A percentile compares a stretch with the other conserved stretches of the same genome.
phyloP scores from a whole-genome alignment of 2,797 vertebrate genomes.

The Paratrypauchen microcephalus region DNA sequence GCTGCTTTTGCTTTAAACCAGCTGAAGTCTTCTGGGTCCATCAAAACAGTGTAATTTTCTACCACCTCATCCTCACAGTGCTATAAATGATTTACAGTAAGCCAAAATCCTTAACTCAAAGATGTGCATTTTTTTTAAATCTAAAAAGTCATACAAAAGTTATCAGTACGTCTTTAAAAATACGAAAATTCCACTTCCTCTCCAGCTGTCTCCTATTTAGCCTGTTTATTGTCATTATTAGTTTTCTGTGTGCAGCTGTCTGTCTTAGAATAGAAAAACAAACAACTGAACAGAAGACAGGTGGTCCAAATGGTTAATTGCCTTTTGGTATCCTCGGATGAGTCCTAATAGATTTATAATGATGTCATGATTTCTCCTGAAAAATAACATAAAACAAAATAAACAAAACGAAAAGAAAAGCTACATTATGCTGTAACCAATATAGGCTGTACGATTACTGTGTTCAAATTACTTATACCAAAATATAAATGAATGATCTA shows the following conservation, averaged over 20 bases:
- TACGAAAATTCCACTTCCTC: neutral
- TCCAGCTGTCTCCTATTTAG: neutral
- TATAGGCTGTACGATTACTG: too few species aligned
- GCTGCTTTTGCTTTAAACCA: neutral
- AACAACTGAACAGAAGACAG: neutral
- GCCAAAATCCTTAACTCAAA: neutral
- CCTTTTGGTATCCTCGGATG: neutral
- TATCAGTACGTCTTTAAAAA: neutral
- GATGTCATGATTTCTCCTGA: too few species aligned
- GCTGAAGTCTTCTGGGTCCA: neutral
- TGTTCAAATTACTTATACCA: too few species aligned
- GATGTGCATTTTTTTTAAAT: neutral
- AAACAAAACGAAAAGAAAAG: too few species aligned
- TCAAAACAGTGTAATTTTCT: neutral
- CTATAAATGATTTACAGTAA: neutral
- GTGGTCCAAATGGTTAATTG: neutral
- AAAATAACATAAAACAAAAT: too few species aligned
- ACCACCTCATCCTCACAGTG: neutral
- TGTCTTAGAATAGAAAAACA: neutral
- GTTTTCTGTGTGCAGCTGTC: slow-evolving; percentile 4
- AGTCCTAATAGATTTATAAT: neutral
- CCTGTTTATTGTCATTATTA: neutral
- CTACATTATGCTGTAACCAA: too few species aligned
- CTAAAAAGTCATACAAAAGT: neutral
- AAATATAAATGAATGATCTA: too few species aligned